phyloP scores from a whole-genome alignment of 2,888 invertebrate species.

The Gandaritis pyraliata region DNA sequence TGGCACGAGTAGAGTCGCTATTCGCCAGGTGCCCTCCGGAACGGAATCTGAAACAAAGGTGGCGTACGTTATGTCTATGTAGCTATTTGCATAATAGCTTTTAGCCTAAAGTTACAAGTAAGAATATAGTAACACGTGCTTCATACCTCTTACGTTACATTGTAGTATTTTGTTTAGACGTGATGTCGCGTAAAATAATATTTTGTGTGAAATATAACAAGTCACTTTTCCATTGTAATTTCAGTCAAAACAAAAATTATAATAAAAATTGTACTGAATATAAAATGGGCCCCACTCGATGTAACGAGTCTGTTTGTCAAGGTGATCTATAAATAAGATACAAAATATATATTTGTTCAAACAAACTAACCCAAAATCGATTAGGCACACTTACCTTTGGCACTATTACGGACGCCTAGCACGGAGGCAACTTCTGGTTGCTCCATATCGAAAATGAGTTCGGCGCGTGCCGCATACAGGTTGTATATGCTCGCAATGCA shows the following conservation, averaged over 20 bases:
- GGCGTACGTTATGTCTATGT: conserved; percentile 22
- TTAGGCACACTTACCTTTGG: conserved; percentile 78
- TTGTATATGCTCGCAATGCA: conserved; percentile 88
- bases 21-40: conserved; percentile 57
- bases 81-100: conserved; percentile 29
- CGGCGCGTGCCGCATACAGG: conserved; percentile 86
- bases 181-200: background rate
- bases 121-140: conserved; percentile 19
- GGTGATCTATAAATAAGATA: background rate
- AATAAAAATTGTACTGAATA: background rate
- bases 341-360: conserved; percentile 7
- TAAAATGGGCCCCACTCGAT: background rate
- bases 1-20: conserved; percentile 58
- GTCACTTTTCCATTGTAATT: background rate
- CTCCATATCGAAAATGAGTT: conserved; percentile 88
- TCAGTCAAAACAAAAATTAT: background rate
- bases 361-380: conserved; percentile 46
- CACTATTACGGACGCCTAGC: conserved; percentile 87
- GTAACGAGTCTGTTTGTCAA: background rate
- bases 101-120: conserved; percentile 30
- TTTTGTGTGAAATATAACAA: background rate
- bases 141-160: conserved; percentile 10
- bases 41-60: conserved; percentile 68
- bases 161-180: conserved; percentile 7
- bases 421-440: conserved; percentile 90